phyloP scores from a whole-genome alignment of 2,113 vertebrate species.

The Trematocara zebra region DNA sequence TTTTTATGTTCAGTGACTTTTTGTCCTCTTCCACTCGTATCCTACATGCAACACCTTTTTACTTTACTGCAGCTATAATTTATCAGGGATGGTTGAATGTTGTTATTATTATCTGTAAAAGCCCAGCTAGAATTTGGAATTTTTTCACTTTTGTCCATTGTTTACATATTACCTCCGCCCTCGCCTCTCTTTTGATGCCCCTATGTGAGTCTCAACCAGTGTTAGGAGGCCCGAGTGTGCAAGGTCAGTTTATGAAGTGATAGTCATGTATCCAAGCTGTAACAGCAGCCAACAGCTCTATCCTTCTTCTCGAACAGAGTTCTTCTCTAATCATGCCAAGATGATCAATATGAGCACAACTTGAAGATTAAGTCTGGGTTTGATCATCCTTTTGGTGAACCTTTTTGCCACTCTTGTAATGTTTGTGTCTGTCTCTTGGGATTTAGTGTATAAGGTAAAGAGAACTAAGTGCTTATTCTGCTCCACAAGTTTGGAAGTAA shows the following conservation, averaged over 20 bases:
- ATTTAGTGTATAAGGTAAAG: background rate
- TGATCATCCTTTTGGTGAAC: slow-evolving; percentile 12
- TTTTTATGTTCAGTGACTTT: background rate
- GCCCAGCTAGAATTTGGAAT: background rate
- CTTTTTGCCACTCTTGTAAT: background rate
- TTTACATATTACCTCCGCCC: background rate
- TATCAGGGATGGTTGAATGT: background rate
- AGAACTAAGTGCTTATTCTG: background rate
- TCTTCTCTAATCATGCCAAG: background rate
- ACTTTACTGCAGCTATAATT: background rate
- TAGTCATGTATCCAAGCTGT: background rate
- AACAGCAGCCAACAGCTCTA: background rate
- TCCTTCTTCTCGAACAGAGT: background rate
- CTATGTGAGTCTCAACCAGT: background rate
- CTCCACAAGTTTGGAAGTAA: slow-evolving; percentile 1
- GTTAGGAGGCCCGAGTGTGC: background rate
- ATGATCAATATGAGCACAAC: slow-evolving; percentile 15
- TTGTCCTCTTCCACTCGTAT: background rate
- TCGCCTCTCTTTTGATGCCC: background rate
- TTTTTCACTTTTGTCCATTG: background rate
- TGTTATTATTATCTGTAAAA: background rate
- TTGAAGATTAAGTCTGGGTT: slow-evolving; percentile 5
- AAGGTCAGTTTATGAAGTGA: background rate
- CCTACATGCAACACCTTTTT: background rate
- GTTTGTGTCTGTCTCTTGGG: background rate